Percentiles rank a stretch among this genome's conserved stretches.
Evolutionary conservation across 2,113 vertebrate species (phyloP).

Genomic region (Motacilla tschutschensis): DNA sequence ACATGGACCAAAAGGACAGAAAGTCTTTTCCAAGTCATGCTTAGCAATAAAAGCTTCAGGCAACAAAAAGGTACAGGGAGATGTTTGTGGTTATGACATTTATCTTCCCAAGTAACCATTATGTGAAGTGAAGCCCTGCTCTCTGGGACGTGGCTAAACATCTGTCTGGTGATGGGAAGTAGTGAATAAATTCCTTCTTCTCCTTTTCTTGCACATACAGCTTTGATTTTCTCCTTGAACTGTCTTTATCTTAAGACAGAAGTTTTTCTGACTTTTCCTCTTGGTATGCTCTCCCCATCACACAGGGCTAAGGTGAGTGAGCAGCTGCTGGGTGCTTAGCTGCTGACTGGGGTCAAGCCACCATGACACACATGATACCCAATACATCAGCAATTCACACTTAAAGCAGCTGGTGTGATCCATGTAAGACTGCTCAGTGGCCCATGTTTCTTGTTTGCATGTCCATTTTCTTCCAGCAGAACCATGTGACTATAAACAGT

Average conservation of each 20-base stretch:
- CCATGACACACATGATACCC: rapidly evolving
- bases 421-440: rapidly evolving
- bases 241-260: neutral
- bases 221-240: neutral
- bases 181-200: neutral
- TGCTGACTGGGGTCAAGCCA: neutral
- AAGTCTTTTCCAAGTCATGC: neutral
- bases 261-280: neutral
- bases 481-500: neutral
- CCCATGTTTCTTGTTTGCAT: neutral
- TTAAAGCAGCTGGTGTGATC: neutral
- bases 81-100: neutral
- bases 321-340: neutral
- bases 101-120: neutral
- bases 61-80: neutral
- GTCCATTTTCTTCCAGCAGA: neutral
- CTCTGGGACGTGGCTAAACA: neutral
- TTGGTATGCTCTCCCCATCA: neutral
- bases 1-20: neutral
- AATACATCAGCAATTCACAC: neutral
- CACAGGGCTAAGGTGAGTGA: rapidly evolving
- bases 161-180: rapidly evolving
- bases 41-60: neutral
- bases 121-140: neutral
- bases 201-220: neutral